Evolutionary conservation across 2,113 vertebrate genomes (phyloP).

Genomic region (Lophochroa leadbeateri): DNA sequence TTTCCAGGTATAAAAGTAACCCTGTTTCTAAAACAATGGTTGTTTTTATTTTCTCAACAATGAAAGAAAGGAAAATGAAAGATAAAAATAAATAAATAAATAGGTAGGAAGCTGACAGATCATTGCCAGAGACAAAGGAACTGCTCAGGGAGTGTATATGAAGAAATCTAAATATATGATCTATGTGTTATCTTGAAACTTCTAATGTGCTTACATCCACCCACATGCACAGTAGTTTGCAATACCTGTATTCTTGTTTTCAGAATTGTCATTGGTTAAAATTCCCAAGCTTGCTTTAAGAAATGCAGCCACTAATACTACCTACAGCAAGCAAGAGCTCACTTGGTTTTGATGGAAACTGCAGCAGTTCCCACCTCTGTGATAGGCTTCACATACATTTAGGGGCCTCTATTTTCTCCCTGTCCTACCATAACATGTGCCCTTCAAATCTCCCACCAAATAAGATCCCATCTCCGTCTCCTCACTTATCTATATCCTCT

Average conservation of each 20-base stretch:
- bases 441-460: background rate
- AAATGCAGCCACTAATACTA: background rate
- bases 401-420: accelerated
- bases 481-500: background rate
- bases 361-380: background rate
- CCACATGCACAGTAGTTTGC: background rate
- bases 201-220: background rate
- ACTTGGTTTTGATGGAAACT: background rate
- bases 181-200: background rate
- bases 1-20: background rate
- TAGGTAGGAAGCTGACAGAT: background rate
- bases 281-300: background rate
- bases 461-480: background rate
- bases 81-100: background rate
- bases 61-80: background rate
- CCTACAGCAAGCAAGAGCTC: background rate
- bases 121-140: background rate
- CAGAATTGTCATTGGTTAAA: background rate
- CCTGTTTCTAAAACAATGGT: background rate
- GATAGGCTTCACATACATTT: accelerated
- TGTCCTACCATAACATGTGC: background rate
- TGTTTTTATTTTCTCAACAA: background rate
- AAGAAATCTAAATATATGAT: background rate
- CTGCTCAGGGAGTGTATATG: background rate
- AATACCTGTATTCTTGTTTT: background rate